These are phyloP conservation scores for Aleiodes leptofemur DNA, from an alignment of 2,888 invertebrate genomes.

Conservation along the genomic window DNA sequence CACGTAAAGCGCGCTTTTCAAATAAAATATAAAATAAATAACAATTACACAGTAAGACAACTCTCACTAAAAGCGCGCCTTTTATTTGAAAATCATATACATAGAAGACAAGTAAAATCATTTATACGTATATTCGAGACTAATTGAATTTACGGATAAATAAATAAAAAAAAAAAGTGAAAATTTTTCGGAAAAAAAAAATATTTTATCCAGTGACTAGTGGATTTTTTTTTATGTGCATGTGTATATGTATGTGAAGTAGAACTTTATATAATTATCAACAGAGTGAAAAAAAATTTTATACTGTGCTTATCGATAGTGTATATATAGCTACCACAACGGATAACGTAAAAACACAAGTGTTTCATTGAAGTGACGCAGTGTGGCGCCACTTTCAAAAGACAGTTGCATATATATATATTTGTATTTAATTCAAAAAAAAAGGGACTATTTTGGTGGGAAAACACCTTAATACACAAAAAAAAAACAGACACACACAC, in stretches of 20 bases:
- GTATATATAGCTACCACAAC: too few relatives aligned
- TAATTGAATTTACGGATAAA: constrained; percentile 34
- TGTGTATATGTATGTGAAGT: too few relatives aligned
- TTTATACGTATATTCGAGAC: constrained; percentile 34
- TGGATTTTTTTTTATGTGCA: too few relatives aligned
- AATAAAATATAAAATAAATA: background rate
- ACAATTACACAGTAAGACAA: too few relatives aligned
- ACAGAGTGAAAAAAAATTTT: background rate
- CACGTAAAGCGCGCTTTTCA: constrained; percentile 34
- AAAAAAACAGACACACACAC: background rate
- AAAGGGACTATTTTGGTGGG: constrained; percentile 29
- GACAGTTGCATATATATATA: background rate
- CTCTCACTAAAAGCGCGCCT: too few relatives aligned
- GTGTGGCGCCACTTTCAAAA: constrained; percentile 35
- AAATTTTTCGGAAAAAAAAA: background rate
- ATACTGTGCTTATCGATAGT: constrained; percentile 27
- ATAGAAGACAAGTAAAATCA: background rate
- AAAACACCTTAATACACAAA: background rate
- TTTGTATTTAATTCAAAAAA: too few relatives aligned
- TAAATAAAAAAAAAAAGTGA: background rate
- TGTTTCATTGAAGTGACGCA: background rate
- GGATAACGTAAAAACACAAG: constrained; percentile 18
- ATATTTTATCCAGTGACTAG: background rate
- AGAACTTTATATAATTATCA: background rate
- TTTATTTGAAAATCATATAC: too few relatives aligned